A percentile compares a stretch with the other conserved stretches of the same genome.
These are phyloP conservation scores for Shargacucullia verbasci DNA, from an alignment of 2,888 invertebrate genomes.

Conservation along the genomic window DNA sequence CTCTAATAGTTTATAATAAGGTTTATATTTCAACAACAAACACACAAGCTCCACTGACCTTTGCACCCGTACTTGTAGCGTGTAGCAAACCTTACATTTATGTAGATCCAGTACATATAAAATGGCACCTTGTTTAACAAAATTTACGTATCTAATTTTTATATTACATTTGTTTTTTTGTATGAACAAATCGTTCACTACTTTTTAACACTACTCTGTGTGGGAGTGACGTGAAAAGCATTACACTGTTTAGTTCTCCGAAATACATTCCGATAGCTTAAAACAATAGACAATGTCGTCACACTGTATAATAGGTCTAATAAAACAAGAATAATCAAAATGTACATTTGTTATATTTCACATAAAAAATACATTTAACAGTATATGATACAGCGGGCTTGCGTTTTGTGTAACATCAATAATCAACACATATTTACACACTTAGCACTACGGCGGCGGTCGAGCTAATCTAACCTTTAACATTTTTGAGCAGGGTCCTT, in stretches of 20 bases:
- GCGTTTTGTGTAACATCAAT: slow-evolving; percentile 68
- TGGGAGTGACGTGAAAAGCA: background rate
- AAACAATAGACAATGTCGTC: background rate
- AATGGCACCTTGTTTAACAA: background rate
- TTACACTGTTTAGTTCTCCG: background rate
- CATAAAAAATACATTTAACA: slow-evolving; percentile 83
- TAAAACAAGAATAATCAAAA: slow-evolving; percentile 80
- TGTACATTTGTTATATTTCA: slow-evolving; percentile 87
- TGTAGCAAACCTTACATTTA: slow-evolving; percentile 19
- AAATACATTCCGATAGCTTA: background rate
- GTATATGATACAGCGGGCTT: slow-evolving; percentile 74
- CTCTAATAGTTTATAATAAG: slow-evolving; percentile 11
- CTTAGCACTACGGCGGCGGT: slow-evolving; percentile 46
- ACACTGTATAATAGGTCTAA: slow-evolving; percentile 52
- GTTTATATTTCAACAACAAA: slow-evolving; percentile 30
- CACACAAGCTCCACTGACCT: slow-evolving; percentile 68
- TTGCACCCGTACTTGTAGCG: slow-evolving; percentile 49
- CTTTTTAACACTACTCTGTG: too few species aligned
- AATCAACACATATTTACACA: slow-evolving; percentile 66
- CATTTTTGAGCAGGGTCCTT: slow-evolving; percentile 54
- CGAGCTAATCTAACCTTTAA: slow-evolving; percentile 38
- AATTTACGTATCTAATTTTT: too few species aligned
- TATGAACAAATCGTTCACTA: too few species aligned
- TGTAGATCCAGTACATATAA: too few species aligned
- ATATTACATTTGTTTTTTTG: too few species aligned